These are phyloP conservation scores for Psittacula echo DNA, from an alignment of 2,797 vertebrate genomes.

Conservation along the genomic window DNA sequence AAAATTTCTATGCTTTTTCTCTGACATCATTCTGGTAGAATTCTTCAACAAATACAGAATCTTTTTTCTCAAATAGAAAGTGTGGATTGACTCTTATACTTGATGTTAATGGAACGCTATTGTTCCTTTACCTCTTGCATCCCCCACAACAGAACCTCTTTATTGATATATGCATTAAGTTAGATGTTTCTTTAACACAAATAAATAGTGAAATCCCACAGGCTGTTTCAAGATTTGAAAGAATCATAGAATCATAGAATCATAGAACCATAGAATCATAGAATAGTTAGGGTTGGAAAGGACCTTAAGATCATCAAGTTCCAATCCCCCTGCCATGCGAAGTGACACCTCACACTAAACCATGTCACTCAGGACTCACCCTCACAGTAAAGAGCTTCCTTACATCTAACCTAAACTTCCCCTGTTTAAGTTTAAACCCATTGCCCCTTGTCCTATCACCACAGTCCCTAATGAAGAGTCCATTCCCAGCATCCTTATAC, in stretches of 20 bases:
- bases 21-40: background rate
- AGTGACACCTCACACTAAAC: background rate
- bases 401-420: background rate
- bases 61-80: background rate
- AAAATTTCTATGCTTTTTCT: background rate
- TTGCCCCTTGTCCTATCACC: too few species aligned
- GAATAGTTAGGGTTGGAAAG: background rate
- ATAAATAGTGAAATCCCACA: background rate
- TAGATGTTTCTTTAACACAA: background rate
- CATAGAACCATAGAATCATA: too few species aligned
- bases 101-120: background rate
- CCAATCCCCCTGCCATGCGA: background rate
- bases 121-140: background rate
- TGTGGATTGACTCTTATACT: background rate
- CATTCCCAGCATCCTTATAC: too few species aligned
- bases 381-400: background rate
- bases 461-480: too few species aligned
- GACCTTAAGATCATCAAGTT: background rate
- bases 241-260: background rate
- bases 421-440: background rate
- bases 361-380: background rate
- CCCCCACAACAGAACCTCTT: background rate
- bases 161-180: background rate
- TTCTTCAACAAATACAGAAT: background rate
- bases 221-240: background rate